Evolutionary conservation across 2,113 vertebrate genomes (phyloP), one percentile per base, ranked within the genome.

Genomic region (Apodemus speciosus): DNA sequence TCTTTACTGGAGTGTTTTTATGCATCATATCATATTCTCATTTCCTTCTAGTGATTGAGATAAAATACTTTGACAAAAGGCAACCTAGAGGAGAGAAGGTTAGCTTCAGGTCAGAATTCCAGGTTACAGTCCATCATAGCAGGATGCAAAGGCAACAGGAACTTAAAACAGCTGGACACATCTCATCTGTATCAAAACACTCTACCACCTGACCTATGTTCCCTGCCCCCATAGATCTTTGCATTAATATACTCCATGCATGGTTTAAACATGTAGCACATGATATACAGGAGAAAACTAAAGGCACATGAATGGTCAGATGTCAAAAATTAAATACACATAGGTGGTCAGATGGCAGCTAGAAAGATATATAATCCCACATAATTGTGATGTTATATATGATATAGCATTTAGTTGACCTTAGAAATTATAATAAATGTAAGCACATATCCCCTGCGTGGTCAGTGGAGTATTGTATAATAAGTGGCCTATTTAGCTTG

Each of bases 341-440:
- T 56, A 91, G 94, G 97, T n/a, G 56, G 62, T 89, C 62, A 90
- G 46, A 68, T 93, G 94, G 88, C 77, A 92, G 32, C 80, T 77
- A 20, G 30, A 49, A 49, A 64, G 6, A 1, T 90, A 90, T 81
- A 83, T 58, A 91, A 25, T 25, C 46, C 80, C 87, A 11, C 23
- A 58, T 89, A 93, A 35, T 25, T 85, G 18, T 49, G 30, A 25
- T 68, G 30, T 49, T 66, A 23, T 49, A 9, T 43, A 87, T 56
- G 84, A 76, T 92, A 93, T 60, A 88, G 60, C 23, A 35, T 51
- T 4, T 20, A 73, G 16, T 79, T 88, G 87, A 77, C 53, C 81
- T 95, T 80, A 89, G 56, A 91, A 69, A 38, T 27, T 46, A 66
- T 83, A 88, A 77, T 93, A 77, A 95, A 93, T 93, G 56, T 38